A percentile compares a stretch with the other conserved stretches of the same genome.
Conservation (phyloP, 2,888 invertebrate species). For the Slavum lentiscoides region DNA sequence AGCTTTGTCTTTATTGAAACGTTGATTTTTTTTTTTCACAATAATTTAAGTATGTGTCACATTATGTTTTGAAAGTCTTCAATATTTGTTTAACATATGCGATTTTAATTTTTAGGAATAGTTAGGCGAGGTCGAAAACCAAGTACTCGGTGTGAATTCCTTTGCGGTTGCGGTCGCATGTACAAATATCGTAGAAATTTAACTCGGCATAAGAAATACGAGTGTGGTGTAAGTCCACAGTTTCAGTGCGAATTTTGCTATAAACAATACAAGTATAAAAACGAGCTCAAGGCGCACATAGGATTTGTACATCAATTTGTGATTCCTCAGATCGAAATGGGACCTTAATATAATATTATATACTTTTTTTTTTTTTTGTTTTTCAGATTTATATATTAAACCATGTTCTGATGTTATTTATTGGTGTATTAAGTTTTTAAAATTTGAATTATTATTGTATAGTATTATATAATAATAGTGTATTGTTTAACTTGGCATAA, state of each 20-base stretch:
- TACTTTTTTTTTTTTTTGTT: no score
- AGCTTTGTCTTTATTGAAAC: not conserved
- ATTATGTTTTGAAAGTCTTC: not conserved
- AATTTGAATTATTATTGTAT: no score
- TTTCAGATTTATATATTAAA: no score
- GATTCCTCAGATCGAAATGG: conserved; percentile 27
- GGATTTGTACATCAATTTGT: conserved; percentile 54
- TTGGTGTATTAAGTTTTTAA: no score
- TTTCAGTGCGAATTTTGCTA: conserved; percentile 52
- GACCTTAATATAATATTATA: not conserved
- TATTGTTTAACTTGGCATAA: no score
- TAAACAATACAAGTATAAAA: conserved; percentile 53
- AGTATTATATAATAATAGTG: no score
- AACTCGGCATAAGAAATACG: conserved; percentile 57
- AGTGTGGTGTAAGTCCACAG: conserved; percentile 57
- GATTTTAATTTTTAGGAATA: not conserved
- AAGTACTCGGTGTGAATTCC: conserved; percentile 16
- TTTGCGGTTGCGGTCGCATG: conserved; percentile 59
- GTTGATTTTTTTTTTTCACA: not conserved
- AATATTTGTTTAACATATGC: not conserved
- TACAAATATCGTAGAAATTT: conserved; percentile 61
- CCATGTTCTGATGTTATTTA: no score
- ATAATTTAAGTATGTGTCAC: not conserved
- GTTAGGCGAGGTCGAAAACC: conserved; percentile 12
- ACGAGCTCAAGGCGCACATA: conserved; percentile 52